Evolutionary conservation across 2,113 vertebrate genomes (phyloP), one percentile per base, ranked within the genome.

Genomic region (Ciconia boyciana): DNA sequence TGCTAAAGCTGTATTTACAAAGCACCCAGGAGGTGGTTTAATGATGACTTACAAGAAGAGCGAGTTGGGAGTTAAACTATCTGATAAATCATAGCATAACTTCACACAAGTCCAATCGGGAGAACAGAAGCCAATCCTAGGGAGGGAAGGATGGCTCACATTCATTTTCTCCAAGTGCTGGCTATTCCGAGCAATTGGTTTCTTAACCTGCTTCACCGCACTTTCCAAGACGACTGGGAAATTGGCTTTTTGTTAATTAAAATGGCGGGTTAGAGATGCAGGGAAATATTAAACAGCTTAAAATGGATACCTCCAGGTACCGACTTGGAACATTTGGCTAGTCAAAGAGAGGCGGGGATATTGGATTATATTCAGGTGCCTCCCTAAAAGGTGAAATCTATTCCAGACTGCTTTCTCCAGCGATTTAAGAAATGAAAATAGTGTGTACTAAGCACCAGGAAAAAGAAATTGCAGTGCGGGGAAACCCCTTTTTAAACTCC

Each of bases 1-100:
- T 83, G 97, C 85, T 94, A 86, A 94, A 96, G 80, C 93, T 72
- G 95, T 98, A 97, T 98, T 98, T 98, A 98, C 97, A 96, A 96
- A 97, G 95, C 96, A 96, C 87, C 96, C 95, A 75, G 96, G 97
- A 98, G 98, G 94, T 87, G 93, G 97, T 97, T 97, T 97, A 96
- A 94, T 97, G 97, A 98, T 98, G 97, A 97, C 94, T 96, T 81
- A 87, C 90, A 96, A 94, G 83, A 96, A 92, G 89, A 97, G 92
- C 11, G 62, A 92, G 65, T 82, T 76, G 80, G 26, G 77, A 94
- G 90, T 96, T 96, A 96, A 97, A 97, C 95, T 97, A 69, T 76
- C 83, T 87, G 94, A 97, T 97, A 98, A 98, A 98, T 98, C 97
- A 97, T 85, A 74, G 75, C 54, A 54, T 66, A 95, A 95, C 83